Evolutionary conservation across 2,888 invertebrate genomes (phyloP).

Genomic region (Colletes collaris): DNA sequence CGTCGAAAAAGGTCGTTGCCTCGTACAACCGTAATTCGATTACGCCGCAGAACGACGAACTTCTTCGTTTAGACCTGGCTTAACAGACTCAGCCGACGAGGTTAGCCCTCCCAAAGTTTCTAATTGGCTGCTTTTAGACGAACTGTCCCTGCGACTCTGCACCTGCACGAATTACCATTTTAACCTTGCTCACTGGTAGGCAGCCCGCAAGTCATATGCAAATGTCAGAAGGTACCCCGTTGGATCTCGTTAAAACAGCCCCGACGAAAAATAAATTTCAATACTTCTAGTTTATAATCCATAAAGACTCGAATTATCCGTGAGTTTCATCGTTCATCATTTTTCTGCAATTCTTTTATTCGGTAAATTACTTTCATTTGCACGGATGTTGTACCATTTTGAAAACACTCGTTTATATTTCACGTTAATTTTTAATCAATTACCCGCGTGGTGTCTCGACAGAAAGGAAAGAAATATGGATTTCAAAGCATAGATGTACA

Average conservation of each 20-base stretch:
- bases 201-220: conserved; percentile 63
- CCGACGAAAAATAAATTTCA: conserved; percentile 31
- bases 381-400: too few species aligned
- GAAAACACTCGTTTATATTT: too few species aligned
- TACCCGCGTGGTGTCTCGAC: too few species aligned
- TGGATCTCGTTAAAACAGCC: conserved; percentile 43
- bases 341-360: too few species aligned
- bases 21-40: conserved; percentile 54
- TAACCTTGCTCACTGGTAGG: conserved; percentile 56
- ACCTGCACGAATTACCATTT: conserved; percentile 72
- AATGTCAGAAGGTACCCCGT: conserved; percentile 49
- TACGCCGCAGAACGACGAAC: conserved; percentile 27
- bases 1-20: conserved; percentile 25
- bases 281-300: background rate
- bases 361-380: too few species aligned
- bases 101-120: conserved; percentile 71
- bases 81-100: conserved; percentile 57
- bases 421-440: too few species aligned
- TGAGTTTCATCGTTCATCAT: too few species aligned
- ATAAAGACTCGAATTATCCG: too few species aligned
- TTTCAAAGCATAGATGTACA: too few species aligned
- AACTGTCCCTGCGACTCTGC: conserved; percentile 45
- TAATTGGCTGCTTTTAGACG: conserved; percentile 78
- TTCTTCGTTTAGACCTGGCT: conserved; percentile 40
- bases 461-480: too few species aligned